Evolutionary conservation across 1,140 invertebrate genomes (phyloP).

Genomic region (Tetramorium simillimum): DNA sequence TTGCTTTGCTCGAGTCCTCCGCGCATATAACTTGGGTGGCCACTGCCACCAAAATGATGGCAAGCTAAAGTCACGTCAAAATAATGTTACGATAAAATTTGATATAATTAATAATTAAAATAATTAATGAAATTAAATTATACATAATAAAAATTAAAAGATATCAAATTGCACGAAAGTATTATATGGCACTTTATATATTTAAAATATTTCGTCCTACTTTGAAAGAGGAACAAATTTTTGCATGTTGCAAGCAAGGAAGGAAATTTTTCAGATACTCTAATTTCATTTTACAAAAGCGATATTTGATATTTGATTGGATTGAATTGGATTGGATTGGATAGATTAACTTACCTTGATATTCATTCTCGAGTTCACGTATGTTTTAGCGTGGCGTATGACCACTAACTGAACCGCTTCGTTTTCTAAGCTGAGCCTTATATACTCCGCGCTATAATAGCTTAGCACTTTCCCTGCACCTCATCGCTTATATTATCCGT

Average conservation of each 20-base stretch:
- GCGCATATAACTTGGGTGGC: conserved; percentile 65
- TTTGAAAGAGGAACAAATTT: background rate
- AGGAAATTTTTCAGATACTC: background rate
- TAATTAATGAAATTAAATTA: too few species aligned
- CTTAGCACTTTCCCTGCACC: conserved; percentile 83
- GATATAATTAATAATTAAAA: conserved; percentile 3
- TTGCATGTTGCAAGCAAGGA: background rate
- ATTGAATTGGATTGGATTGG: conserved; percentile 3
- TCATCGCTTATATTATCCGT: conserved; percentile 78
- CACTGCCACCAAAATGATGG: conserved; percentile 75
- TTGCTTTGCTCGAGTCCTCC: conserved; percentile 50
- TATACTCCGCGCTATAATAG: conserved; percentile 83
- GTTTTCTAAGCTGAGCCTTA: conserved; percentile 83
- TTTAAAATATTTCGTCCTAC: background rate
- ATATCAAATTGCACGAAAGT: background rate
- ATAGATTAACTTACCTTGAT: conserved; percentile 78
- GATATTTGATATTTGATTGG: background rate
- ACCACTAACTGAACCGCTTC: conserved; percentile 84
- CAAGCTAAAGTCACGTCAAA: conserved; percentile 65
- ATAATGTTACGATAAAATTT: background rate
- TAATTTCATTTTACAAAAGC: background rate
- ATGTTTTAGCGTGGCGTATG: conserved; percentile 81
- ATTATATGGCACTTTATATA: background rate
- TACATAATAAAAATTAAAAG: background rate
- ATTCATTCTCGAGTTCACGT: conserved; percentile 81